Evolutionary conservation across 2,797 vertebrate genomes (phyloP).

Genomic region (Pangasius krempfi): DNA sequence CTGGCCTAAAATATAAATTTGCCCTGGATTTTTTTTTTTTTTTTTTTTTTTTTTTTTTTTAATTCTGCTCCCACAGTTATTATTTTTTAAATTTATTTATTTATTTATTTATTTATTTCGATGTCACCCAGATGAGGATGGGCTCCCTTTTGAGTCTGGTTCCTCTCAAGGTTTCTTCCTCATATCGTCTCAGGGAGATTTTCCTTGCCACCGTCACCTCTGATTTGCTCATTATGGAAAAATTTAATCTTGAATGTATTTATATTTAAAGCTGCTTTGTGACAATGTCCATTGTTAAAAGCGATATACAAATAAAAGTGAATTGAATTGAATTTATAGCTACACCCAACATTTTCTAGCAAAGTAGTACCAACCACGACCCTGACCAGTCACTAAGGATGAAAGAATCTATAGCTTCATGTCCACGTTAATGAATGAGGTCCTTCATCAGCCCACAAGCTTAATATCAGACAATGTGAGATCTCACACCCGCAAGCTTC

Average conservation of each 20-base stretch:
- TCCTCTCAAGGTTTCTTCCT: too few species aligned
- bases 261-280: too few species aligned
- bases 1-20: background rate
- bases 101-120: background rate
- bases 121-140: too few species aligned
- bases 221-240: too few species aligned
- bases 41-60: background rate
- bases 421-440: background rate
- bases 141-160: too few species aligned
- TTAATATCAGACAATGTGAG: background rate
- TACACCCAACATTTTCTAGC: background rate
- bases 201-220: too few species aligned
- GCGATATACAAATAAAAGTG: too few species aligned
- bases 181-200: too few species aligned
- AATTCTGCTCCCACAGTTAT: background rate
- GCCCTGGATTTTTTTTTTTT: background rate
- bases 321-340: background rate
- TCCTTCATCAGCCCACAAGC: background rate
- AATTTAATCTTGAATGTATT: too few species aligned
- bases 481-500: background rate
- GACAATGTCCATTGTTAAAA: too few species aligned
- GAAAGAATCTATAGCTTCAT: background rate
- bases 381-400: background rate
- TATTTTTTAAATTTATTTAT: background rate
- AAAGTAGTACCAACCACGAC: background rate